Base-by-base conservation (phyloP, 2,797 vertebrate species). In the Pseudochromis fuscus region DNA sequence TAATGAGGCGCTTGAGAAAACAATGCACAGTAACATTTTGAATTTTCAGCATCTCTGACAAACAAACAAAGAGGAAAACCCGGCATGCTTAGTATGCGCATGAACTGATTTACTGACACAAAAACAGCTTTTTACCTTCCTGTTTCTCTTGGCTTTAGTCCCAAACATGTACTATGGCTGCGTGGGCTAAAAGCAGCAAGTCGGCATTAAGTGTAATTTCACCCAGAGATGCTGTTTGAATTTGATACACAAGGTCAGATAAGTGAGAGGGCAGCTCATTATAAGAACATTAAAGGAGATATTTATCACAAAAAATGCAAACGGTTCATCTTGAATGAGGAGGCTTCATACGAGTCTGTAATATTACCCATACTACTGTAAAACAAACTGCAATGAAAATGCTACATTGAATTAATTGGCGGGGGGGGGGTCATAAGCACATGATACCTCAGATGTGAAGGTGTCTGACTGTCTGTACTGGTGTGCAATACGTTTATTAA, bases 1-100 rank as follows among this genome's bases (percentile, higher is more conserved):
- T 77, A 88, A 82, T 80, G 62, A 85, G 75, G 13, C 13, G 30
- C 52, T 38, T 21, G 49, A 77, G 61, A 65, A 80, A 84, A 84
- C 58, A 62, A 72, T 28, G 23, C 18, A 30, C 4, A 5, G 30
- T 10, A 13, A 57, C 12, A 31, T 15, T 49, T 8, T 24, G 40
- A 33, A 4, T 45, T 63, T 68, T 38, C 51, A 60, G 50, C 63
- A 24, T 40, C 28, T 63, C 25, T 61, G 62, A 62, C 16, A 56
- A 44, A 70, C 38, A 49, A 27, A 60, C 46, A 45, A 24, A 21
- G 9, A 55, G 23, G 27, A 46, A 56, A 56, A 5, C n/a, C 38
- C 2, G 1, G 31, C 31, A 33, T 33, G 6, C 0, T 75, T 28
- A 9, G 5, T 25, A 24, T 40, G 37, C 27, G 44, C 24, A 72